Percentiles rank a stretch among this genome's conserved stretches.
These are phyloP conservation scores for Idris sp. DNA, from an alignment of 1,140 invertebrate species.

Conservation along the genomic window DNA sequence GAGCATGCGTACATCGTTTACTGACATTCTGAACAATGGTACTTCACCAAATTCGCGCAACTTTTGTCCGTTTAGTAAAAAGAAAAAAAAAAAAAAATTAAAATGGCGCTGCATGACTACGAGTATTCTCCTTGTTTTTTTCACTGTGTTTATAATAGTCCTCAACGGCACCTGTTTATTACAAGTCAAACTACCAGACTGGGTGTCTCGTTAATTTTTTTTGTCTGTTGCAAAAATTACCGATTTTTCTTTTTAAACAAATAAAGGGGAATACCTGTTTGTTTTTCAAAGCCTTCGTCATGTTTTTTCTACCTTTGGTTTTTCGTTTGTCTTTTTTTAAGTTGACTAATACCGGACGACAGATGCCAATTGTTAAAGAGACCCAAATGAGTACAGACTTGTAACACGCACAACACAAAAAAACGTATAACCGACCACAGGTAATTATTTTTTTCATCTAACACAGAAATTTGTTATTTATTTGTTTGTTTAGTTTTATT, in stretches of 20 bases:
- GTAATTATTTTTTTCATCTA: constrained; percentile 71
- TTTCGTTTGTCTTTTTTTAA: constrained; percentile 77
- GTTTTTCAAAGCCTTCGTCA: constrained; percentile 52
- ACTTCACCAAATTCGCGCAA: no score
- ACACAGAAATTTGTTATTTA: constrained; percentile 47
- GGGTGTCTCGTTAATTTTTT: constrained; percentile 30
- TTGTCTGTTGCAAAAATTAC: constrained; percentile 12
- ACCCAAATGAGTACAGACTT: constrained; percentile 78
- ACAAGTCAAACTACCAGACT: constrained; percentile 46
- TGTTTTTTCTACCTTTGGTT: constrained; percentile 73
- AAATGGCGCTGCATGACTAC: constrained; percentile 48
- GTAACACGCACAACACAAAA: constrained; percentile 77
- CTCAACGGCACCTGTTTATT: constrained; percentile 17
- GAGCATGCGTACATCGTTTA: no score
- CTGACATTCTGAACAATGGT: no score
- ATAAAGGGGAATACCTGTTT: constrained; percentile 48
- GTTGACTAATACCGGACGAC: constrained; percentile 78
- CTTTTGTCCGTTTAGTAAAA: constrained; percentile 41
- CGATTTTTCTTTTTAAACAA: no score
- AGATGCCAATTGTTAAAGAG: constrained; percentile 77
- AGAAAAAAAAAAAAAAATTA: no score
- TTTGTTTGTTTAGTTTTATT: constrained; percentile 16
- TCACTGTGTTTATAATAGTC: constrained; percentile 6
- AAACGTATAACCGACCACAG: constrained; percentile 74
- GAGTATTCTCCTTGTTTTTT: constrained; percentile 45